Base-by-base conservation (phyloP, 1,140 invertebrate genomes). In the Lithobius niger region DNA sequence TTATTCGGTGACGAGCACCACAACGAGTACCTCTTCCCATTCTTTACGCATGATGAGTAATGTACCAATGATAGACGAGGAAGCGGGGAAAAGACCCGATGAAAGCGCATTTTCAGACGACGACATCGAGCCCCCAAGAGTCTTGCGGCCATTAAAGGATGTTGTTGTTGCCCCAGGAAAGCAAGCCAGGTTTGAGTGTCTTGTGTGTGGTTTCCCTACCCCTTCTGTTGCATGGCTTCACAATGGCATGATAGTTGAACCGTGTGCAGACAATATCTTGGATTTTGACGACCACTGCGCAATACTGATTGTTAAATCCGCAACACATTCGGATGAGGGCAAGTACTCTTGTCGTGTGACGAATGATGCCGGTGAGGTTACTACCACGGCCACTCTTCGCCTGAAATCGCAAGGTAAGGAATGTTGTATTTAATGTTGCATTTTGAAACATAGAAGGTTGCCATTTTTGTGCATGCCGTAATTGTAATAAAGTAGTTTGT, bases 191-290 rank as follows among this genome's bases (percentile, higher is more conserved):
- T 76, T 88, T 26, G 75, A 77, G 45, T 83, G 81, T 64, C 77
- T 79, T 59, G 76, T 88, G 19, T 75, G 78, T 61, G 83, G 81
- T 58, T 69, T 69, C 60, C 84, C 83, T 4, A 70, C 75, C 61
- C 82, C 83, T 4, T 77, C 80, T 61, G 77, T 90, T 44, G 74
- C 74, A 43, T 91, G 87, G 87, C 86, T 79, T 61, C 82, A 79
- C 68, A 84, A 88, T 67, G 80, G 80, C 60, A 70, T 76, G 51
- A 76, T 83, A 60, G 69, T 89, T 24, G 69, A 75, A 58, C 74
- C 43, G 4, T 45, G 4, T 45, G 4, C 43, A 4, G 43, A 6
- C 16, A 10, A 18, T 19, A 45, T 13, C 4, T 18, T 19, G 4
- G 6, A 6, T 19, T 13, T 19, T 19, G 6, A 13, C 18, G 19